Base-by-base conservation (phyloP, 2,113 vertebrate species). In the Zootoca vivipara region DNA sequence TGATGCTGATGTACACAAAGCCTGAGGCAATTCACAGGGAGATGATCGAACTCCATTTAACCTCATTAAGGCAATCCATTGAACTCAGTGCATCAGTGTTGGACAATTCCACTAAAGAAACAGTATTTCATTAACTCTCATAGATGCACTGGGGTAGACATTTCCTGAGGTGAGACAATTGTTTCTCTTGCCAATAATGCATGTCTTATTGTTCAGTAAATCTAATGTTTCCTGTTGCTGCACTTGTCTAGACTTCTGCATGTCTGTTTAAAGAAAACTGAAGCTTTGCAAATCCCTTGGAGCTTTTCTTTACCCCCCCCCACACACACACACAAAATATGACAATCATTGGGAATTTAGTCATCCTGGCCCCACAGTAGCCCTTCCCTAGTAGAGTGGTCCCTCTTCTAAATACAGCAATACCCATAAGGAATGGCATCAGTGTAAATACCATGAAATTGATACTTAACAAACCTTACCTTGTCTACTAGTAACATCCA, bases 11-110 rank as follows among this genome's bases (percentile, higher is more conserved):
- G 7, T 15, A 0, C 4, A 1, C 18, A 79, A 42, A 12, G 92
- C 94, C 92, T 18, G 9, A 65, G 92, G 95, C 93, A 65, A 89
- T 56, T 28, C 3, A 0, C 9, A 12, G 58, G 78, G 75, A 77
- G 58, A 93, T 64, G 42, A 82, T 95, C 85, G 83, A 96, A 94
- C 46, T 78, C 79, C 88, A 33, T 92, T 96, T 96, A 95, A 94
- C 69, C 72, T 33, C 33, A 0, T 91, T 91, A 92, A 91, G 93
- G 88, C 73, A 62, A 92, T 92, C 74, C 89, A 94, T 95, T 0
- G 16, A 90, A 22, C 85, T 33, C 82, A 1, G 79, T 85, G 38
- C 86, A 67, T 0, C 67, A 77, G 87, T 91, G 7, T 81, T 30
- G 62, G 38, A 89, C 56, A 9, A 65, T 26, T 82, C 28, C 28